A percentile compares a stretch with the other conserved stretches of the same genome.
Conservation (phyloP, 2,113 vertebrate genomes). For the Irena cyanogastra region DNA sequence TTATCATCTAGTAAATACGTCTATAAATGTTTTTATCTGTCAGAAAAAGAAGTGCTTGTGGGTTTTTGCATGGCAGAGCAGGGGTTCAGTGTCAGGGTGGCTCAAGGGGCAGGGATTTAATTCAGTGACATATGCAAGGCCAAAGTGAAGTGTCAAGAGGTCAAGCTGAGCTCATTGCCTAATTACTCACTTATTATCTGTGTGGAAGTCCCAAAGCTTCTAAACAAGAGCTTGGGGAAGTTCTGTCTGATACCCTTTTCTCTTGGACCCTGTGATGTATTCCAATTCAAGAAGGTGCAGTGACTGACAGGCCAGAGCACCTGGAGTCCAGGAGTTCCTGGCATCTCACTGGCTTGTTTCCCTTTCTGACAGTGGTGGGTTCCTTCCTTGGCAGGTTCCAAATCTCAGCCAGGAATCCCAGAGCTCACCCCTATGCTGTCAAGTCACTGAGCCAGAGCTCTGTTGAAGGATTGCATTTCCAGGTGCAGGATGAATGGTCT, state of each 20-base stretch:
- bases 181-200: neutral
- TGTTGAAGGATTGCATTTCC: neutral
- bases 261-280: neutral
- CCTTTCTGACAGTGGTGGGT: neutral
- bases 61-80: accelerated
- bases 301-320: neutral
- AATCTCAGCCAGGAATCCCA: neutral
- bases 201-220: neutral
- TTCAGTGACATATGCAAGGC: neutral
- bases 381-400: neutral
- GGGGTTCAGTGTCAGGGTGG: neutral
- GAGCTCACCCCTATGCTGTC: neutral
- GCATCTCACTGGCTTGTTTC: neutral
- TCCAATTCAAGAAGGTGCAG: neutral
- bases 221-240: neutral
- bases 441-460: neutral
- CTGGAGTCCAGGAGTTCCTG: neutral
- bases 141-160: neutral
- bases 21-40: neutral
- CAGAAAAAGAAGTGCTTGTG: neutral
- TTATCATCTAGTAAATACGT: neutral
- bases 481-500: neutral
- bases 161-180: neutral
- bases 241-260: neutral
- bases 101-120: neutral